Conservation (phyloP, 2,888 invertebrate species). For the Cataglyphis rosenhaueri region DNA sequence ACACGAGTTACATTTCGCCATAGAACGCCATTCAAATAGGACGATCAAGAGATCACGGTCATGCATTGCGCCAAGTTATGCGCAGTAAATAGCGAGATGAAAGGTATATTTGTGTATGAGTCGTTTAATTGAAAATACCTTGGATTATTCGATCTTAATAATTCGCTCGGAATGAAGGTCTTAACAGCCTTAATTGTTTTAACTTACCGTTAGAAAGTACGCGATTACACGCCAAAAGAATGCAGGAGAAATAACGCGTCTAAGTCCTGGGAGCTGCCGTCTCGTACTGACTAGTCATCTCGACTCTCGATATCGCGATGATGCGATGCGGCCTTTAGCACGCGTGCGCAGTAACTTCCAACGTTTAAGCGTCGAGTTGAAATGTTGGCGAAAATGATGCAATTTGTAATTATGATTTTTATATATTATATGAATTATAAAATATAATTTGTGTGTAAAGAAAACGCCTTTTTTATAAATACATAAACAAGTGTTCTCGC, state of each 20-base stretch:
- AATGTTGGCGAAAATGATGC: background rate
- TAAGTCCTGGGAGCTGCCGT: background rate
- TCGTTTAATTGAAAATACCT: background rate
- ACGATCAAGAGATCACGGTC: background rate
- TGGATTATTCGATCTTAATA: background rate
- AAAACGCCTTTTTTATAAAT: background rate
- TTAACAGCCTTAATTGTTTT: background rate
- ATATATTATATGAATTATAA: background rate
- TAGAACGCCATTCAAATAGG: no score
- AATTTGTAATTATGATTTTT: background rate
- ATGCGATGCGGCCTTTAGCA: background rate
- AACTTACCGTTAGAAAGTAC: constrained; percentile 14
- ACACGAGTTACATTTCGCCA: no score
- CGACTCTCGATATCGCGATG: no score
- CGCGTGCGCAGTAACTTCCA: constrained; percentile 18
- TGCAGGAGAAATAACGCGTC: background rate
- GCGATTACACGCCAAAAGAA: background rate
- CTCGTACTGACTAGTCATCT: constrained; percentile 17
- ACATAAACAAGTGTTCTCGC: background rate
- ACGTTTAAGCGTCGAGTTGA: background rate
- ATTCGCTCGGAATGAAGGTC: background rate
- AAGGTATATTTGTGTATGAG: background rate
- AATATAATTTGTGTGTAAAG: background rate
- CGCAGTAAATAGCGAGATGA: background rate
- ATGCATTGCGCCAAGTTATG: background rate